These are phyloP conservation scores for Drosophila jambulina DNA, from an alignment of 1,140 invertebrate genomes.

Conservation along the genomic window DNA sequence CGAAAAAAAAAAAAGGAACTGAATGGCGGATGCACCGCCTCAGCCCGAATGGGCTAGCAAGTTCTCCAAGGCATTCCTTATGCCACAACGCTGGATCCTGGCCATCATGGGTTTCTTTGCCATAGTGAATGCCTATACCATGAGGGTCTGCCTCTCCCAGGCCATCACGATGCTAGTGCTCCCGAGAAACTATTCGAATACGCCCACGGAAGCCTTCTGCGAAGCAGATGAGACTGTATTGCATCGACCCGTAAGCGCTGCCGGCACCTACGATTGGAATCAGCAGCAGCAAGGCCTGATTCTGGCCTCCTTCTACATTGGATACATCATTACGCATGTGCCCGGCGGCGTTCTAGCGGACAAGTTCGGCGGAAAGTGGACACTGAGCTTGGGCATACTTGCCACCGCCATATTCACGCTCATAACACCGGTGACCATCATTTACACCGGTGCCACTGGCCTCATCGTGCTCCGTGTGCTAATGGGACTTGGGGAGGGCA, in stretches of 20 bases:
- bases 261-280: conserved; percentile 32
- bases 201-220: not conserved
- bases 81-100: conserved; percentile 33
- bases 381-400: conserved; percentile 31
- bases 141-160: conserved; percentile 37
- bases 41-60: conserved; percentile 4
- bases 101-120: conserved; percentile 34
- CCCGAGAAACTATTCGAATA: not conserved
- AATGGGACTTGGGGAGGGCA: conserved; percentile 89
- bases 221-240: not conserved
- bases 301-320: conserved; percentile 89
- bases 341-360: conserved; percentile 92
- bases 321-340: conserved; percentile 90
- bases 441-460: conserved; percentile 84
- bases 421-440: conserved; percentile 3
- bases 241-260: no score
- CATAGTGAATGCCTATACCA: conserved; percentile 36
- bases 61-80: not conserved
- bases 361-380: conserved; percentile 89
- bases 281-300: conserved; percentile 71
- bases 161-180: conserved; percentile 36
- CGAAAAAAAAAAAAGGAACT: no score
- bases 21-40: not conserved
- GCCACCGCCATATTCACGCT: conserved; percentile 22
- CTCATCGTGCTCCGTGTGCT: conserved; percentile 88